Conservation (phyloP, 2,888 invertebrate genomes). For the Conistra vaccinii region DNA sequence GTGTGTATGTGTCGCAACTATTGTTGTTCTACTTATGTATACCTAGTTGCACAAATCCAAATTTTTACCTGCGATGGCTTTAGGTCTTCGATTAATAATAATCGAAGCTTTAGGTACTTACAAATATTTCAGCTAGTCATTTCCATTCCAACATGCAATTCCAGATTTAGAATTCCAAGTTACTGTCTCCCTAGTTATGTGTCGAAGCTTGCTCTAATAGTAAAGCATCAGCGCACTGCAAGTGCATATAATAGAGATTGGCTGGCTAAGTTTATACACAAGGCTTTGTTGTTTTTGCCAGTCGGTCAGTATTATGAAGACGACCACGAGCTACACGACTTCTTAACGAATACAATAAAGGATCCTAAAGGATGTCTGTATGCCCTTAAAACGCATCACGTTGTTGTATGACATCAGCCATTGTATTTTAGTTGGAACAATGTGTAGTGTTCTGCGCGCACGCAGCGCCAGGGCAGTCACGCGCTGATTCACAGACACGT, state of each 20-base stretch:
- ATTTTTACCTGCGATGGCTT: not conserved
- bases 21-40: not conserved
- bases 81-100: too few relatives aligned
- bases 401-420: conserved; percentile 83
- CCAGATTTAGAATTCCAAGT: too few relatives aligned
- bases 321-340: conserved; percentile 20
- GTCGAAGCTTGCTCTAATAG: not conserved
- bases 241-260: not conserved
- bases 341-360: conserved; percentile 44
- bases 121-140: not conserved
- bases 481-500: conserved; percentile 81
- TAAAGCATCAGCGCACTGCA: not conserved
- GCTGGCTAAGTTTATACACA: not conserved
- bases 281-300: conserved; percentile 22
- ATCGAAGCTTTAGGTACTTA: too few relatives aligned
- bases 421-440: conserved; percentile 81
- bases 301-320: conserved; percentile 29
- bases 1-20: not conserved
- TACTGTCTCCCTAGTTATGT: too few relatives aligned
- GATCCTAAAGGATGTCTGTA: conserved; percentile 52
- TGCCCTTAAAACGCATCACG: conserved; percentile 77
- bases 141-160: too few relatives aligned
- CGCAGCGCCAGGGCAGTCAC: conserved; percentile 76
- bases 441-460: conserved; percentile 75
- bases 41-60: conserved; percentile 2